phyloP scores from a whole-genome alignment of 1,140 invertebrate species.

The Drosophila sucinea region DNA sequence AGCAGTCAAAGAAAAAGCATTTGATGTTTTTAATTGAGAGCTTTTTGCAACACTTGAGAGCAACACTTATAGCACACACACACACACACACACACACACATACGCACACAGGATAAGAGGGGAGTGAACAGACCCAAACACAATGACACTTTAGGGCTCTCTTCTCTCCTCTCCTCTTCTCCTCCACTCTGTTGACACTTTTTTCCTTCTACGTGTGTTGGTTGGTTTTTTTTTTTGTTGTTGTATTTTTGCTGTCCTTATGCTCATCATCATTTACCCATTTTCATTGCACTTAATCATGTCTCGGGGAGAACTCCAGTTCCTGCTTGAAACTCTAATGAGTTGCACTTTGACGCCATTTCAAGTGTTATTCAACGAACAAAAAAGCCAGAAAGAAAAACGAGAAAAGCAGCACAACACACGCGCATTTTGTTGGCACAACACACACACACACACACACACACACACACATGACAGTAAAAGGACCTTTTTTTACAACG shows the following conservation, averaged over 20 bases:
- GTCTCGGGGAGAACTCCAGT: conserved; percentile 46
- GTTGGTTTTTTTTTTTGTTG: conserved; percentile 6
- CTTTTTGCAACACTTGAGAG: conserved; percentile 67
- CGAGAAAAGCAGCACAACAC: conserved; percentile 12
- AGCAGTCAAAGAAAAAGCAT: conserved; percentile 57
- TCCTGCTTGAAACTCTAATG: conserved; percentile 58
- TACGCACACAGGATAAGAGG: background rate
- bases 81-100: conserved; percentile 30
- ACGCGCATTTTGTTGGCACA: conserved; percentile 15
- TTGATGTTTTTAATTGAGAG: conserved; percentile 79
- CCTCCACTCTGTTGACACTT: conserved; percentile 64
- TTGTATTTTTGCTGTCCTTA: conserved; percentile 24
- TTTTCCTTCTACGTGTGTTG: conserved; percentile 14
- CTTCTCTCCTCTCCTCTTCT: background rate
- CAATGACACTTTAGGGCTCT: conserved; percentile 64
- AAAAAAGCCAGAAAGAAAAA: background rate
- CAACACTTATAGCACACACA: conserved; percentile 32
- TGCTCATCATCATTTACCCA: conserved; percentile 60
- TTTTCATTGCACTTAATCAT: conserved; percentile 77
- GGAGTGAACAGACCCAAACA: conserved; percentile 45
- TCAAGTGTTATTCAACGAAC: conserved; percentile 57
- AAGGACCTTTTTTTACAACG: conserved; percentile 42
- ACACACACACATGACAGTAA: conserved; percentile 6
- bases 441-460: background rate
- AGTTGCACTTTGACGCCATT: conserved; percentile 71